Conservation (phyloP, 2,113 vertebrate genomes). For the Perca fluviatilis region DNA sequence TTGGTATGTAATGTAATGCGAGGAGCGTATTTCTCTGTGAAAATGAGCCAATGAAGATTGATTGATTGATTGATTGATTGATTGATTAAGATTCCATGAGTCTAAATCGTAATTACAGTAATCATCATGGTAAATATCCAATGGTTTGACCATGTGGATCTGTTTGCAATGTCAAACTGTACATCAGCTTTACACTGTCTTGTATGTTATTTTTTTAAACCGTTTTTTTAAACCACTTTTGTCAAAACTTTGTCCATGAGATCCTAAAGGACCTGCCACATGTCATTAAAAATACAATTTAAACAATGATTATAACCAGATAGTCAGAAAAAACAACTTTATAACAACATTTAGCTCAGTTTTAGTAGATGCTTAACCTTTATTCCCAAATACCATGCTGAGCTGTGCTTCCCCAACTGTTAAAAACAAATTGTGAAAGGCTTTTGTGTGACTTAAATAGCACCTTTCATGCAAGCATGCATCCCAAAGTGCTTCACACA, state of each 20-base stretch:
- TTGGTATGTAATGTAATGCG: background rate
- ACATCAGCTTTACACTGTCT: background rate
- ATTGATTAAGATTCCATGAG: background rate
- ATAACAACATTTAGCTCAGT: background rate
- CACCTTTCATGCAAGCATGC: background rate
- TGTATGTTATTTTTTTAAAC: background rate
- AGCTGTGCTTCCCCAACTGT: background rate
- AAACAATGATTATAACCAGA: background rate
- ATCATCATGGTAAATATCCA: background rate
- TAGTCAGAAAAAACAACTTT: background rate
- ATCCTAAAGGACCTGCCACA: background rate
- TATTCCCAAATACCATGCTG: background rate
- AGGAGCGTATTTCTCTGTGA: background rate
- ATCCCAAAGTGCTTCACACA: background rate
- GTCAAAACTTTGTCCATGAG: background rate
- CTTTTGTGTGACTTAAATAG: background rate
- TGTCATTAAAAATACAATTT: background rate
- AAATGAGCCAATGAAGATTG: conserved; percentile 1
- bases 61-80: no score
- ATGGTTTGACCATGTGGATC: background rate
- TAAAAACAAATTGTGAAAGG: background rate
- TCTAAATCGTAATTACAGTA: background rate
- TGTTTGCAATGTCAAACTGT: background rate
- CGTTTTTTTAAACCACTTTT: background rate
- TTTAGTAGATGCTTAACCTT: background rate